These are phyloP conservation scores for Penaeus chinensis DNA, from an alignment of 1,140 invertebrate species.

Conservation along the genomic window DNA sequence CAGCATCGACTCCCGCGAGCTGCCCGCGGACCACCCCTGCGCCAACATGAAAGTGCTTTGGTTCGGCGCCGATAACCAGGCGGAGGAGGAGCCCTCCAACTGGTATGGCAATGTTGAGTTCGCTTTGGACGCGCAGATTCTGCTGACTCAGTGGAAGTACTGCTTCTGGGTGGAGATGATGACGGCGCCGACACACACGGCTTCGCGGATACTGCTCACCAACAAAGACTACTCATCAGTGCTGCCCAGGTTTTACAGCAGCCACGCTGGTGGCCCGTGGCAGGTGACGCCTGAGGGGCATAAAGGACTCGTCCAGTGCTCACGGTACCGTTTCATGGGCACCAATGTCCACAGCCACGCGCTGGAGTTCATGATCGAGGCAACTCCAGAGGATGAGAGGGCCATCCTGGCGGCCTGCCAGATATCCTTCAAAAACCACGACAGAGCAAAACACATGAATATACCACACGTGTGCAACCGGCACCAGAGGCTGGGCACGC, in stretches of 20 bases:
- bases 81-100: slow-evolving; percentile 19
- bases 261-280: slow-evolving; percentile 19
- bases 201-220: slow-evolving; percentile 26
- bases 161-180: slow-evolving; percentile 43
- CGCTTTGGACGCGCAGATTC: slow-evolving; percentile 11
- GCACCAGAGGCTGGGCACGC: slow-evolving; percentile 20
- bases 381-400: slow-evolving; percentile 24
- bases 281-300: slow-evolving; percentile 22
- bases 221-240: slow-evolving; percentile 39
- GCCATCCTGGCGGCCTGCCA: slow-evolving; percentile 25
- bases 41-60: slow-evolving; percentile 30
- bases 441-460: slow-evolving; percentile 6
- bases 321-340: slow-evolving; percentile 23
- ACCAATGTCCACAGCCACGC: slow-evolving; percentile 26
- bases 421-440: slow-evolving; percentile 43
- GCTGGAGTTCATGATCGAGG: slow-evolving; percentile 32
- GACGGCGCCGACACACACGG: slow-evolving; percentile 45
- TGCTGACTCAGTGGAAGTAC: slow-evolving; percentile 31
- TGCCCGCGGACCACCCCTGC: slow-evolving; percentile 27
- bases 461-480: slow-evolving; percentile 38
- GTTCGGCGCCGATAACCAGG: slow-evolving; percentile 9
- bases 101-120: slow-evolving; percentile 55
- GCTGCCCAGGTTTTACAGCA: slow-evolving; percentile 13
- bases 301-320: slow-evolving; percentile 22
- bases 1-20: slow-evolving; percentile 13